Conservation (phyloP, 2,888 invertebrate genomes). For the Papilio elwesi region DNA sequence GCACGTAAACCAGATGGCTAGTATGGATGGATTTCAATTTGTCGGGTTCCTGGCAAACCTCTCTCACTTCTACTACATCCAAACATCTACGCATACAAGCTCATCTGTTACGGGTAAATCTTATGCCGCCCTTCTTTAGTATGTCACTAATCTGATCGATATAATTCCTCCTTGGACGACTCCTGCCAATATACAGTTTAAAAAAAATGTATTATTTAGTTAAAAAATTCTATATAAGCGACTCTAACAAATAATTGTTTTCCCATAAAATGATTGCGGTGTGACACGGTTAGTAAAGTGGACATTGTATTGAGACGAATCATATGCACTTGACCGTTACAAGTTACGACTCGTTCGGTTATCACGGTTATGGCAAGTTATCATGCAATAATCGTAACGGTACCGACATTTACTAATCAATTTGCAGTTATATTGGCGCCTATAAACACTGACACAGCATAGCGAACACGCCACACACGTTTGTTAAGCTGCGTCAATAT, state of each 20-base stretch:
- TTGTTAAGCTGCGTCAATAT: background rate
- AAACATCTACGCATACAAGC: too few relatives aligned
- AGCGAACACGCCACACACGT: background rate
- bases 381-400: conserved; percentile 30
- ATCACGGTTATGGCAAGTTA: conserved; percentile 24
- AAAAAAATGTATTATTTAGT: background rate
- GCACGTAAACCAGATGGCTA: too few relatives aligned
- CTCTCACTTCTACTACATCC: too few relatives aligned
- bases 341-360: conserved; percentile 16
- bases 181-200: background rate
- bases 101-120: too few relatives aligned
- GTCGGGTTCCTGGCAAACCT: too few relatives aligned
- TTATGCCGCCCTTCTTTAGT: too few relatives aligned
- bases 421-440: conserved; percentile 2
- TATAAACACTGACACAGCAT: conserved; percentile 4
- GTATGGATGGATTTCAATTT: too few relatives aligned
- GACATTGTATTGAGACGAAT: conserved; percentile 18
- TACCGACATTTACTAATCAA: conserved; percentile 19
- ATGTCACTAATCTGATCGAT: too few relatives aligned
- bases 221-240: background rate
- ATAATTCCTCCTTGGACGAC: too few relatives aligned
- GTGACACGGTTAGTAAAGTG: conserved; percentile 20
- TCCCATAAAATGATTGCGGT: background rate
- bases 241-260: conserved; percentile 2
- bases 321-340: conserved; percentile 35